Evolutionary conservation across 92 coral and sea anemone genomes (phyloP).

Genomic region (Porites lobata): DNA sequence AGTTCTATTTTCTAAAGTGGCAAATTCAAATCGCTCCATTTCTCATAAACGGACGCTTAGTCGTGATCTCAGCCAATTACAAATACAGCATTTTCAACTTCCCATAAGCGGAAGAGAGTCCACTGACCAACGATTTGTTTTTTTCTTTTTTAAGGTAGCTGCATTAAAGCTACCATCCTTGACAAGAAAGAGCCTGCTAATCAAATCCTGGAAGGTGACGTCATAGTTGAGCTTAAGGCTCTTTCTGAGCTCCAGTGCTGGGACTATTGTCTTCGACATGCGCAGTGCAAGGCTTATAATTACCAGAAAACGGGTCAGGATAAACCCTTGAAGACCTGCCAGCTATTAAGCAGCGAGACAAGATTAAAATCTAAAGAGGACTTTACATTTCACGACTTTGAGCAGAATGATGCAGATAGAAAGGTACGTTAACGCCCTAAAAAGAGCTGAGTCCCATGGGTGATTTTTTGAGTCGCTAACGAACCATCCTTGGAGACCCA

Average conservation of each 20-base stretch:
- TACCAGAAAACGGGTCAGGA: background rate
- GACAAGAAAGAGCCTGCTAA: background rate
- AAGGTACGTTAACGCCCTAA: background rate
- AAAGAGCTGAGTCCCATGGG: no score
- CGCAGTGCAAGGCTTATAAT: slow-evolving; percentile 25
- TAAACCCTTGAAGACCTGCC: slow-evolving; percentile 10
- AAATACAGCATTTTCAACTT: no score
- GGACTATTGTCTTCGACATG: slow-evolving; percentile 20
- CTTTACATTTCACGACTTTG: background rate
- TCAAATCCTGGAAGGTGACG: slow-evolving; percentile 5
- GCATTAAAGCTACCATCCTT: background rate
- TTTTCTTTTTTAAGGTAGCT: background rate
- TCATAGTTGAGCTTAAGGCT: slow-evolving; percentile 4
- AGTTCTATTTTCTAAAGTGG: no score
- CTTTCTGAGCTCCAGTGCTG: slow-evolving; percentile 34
- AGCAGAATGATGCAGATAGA: background rate
- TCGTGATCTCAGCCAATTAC: no score
- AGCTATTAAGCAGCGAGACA: slow-evolving; percentile 27
- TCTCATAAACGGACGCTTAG: no score
- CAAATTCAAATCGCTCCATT: no score
- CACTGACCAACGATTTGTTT: background rate
- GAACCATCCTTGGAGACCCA: no score
- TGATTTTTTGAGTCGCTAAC: background rate
- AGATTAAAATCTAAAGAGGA: background rate
- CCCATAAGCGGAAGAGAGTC: background rate